Conservation (phyloP, 2,113 vertebrate species). For the Equus quagga region DNA sequence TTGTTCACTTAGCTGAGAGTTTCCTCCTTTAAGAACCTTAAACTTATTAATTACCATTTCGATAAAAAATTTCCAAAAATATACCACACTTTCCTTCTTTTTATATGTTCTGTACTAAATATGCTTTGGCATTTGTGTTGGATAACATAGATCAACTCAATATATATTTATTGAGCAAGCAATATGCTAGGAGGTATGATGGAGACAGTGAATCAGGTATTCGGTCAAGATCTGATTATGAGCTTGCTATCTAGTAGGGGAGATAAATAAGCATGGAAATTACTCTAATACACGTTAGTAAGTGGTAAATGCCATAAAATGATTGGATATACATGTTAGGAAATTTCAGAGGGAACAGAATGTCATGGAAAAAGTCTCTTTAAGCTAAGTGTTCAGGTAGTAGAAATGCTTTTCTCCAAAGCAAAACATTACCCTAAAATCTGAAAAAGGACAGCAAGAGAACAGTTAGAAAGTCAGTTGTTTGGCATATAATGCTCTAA, state of each 20-base stretch:
- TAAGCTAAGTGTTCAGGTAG: background rate
- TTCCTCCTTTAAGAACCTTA: background rate
- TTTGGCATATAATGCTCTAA: background rate
- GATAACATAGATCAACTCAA: background rate
- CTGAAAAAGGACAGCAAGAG: background rate
- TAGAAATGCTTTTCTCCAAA: background rate
- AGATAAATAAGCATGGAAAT: background rate
- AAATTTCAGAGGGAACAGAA: background rate
- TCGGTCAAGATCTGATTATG: background rate
- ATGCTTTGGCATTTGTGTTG: background rate
- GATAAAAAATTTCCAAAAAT: background rate
- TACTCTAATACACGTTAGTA: background rate
- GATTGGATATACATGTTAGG: background rate
- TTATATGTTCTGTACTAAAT: background rate
- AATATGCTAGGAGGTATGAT: background rate
- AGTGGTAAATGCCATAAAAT: background rate
- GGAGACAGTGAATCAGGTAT: background rate
- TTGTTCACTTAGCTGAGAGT: background rate
- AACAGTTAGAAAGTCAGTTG: background rate
- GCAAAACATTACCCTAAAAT: background rate
- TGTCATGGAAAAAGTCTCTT: background rate
- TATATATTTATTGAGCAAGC: background rate
- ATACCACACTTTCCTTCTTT: background rate
- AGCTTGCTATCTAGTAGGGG: background rate
- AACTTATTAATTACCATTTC: background rate